A percentile compares a stretch with the other conserved stretches of the same genome.
phyloP scores from a whole-genome alignment of 92 coral and sea anemone genomes.

The Siderastrea siderea region DNA sequence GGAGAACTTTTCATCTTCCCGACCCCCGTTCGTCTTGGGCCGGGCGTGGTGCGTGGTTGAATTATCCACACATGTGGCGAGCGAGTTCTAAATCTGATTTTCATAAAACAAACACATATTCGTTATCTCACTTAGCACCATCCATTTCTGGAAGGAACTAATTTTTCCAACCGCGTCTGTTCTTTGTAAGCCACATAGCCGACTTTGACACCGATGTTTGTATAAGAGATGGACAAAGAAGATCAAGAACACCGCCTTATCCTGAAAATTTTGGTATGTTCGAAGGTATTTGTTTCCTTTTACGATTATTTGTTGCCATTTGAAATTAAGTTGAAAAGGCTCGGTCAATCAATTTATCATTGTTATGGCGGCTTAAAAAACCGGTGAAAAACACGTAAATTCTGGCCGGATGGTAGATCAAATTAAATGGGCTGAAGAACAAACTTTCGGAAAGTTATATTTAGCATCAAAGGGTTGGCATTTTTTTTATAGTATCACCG shows the following conservation, averaged over 20 bases:
- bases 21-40: background rate
- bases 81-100: background rate
- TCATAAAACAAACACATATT: slow-evolving; percentile 7
- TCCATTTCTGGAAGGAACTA: background rate
- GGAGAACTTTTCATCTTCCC: background rate
- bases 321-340: too few species aligned
- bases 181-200: background rate
- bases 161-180: background rate
- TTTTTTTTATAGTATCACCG: too few species aligned
- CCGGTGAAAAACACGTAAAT: too few species aligned
- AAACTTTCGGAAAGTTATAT: too few species aligned
- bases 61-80: background rate
- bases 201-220: background rate
- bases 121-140: background rate
- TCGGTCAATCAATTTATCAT: too few species aligned
- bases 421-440: too few species aligned
- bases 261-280: background rate
- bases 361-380: too few species aligned
- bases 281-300: background rate
- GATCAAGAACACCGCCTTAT: slow-evolving; percentile 23
- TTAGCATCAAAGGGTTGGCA: too few species aligned
- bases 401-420: too few species aligned
- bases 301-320: background rate
- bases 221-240: background rate
- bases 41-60: background rate